Percentiles rank a stretch among this genome's conserved stretches.
These are phyloP conservation scores for Tipula vernalis DNA, from an alignment of 2,888 invertebrate species.

Conservation along the genomic window DNA sequence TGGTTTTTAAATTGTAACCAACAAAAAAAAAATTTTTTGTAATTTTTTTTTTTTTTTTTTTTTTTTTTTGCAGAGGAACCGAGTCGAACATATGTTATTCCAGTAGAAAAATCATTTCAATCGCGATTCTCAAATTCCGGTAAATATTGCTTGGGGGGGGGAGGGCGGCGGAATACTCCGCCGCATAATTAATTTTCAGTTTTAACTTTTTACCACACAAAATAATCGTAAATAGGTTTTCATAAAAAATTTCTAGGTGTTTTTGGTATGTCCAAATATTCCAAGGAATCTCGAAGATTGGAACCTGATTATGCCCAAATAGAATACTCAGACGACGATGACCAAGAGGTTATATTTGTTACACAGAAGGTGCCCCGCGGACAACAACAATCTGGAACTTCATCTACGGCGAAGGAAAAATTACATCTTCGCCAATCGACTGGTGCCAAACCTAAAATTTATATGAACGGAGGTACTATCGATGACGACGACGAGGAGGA, in stretches of 20 bases:
- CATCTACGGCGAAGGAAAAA: neutral
- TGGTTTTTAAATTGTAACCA: neutral
- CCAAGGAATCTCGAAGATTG: slow-evolving; percentile 14
- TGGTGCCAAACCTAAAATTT: neutral
- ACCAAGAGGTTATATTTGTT: slow-evolving; percentile 14
- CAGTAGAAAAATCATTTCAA: slow-evolving; percentile 5
- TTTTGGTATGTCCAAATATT: neutral
- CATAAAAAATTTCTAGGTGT: neutral
- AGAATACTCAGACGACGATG: slow-evolving; percentile 32
- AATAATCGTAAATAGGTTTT: neutral
- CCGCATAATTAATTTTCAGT: neutral
- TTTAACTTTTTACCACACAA: neutral
- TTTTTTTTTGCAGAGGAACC: neutral
- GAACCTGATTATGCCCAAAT: slow-evolving; percentile 20
- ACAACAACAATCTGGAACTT: neutral
- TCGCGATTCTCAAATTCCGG: neutral
- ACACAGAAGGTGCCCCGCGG: neutral
- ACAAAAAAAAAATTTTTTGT: neutral
- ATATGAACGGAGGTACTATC: neutral
- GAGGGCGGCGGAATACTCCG: neutral
- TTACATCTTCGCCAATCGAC: neutral
- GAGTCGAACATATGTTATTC: neutral
- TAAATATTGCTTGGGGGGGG: neutral
- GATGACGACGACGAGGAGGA: neutral
- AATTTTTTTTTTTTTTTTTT: neutral